Percentiles rank a stretch among this genome's conserved stretches.
These are phyloP conservation scores for Mandrillus leucophaeus DNA, from an alignment of 2,113 vertebrate genomes.

Conservation along the genomic window DNA sequence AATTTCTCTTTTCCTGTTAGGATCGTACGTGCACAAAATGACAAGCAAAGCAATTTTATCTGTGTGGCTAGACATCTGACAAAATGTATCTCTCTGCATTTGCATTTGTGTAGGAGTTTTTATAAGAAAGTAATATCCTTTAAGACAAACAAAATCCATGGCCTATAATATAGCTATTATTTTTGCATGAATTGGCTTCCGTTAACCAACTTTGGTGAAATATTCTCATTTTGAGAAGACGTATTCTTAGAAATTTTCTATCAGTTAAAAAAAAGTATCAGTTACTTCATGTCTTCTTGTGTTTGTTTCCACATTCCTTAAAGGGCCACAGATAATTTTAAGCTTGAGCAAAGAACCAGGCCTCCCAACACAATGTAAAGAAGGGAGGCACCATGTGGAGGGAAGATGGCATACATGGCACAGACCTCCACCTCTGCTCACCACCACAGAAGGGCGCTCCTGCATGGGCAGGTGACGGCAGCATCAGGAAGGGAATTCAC, in stretches of 20 bases:
- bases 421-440: neutral
- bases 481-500: neutral
- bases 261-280: neutral
- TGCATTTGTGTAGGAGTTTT: neutral
- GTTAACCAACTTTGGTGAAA: neutral
- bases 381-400: neutral
- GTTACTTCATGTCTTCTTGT: neutral
- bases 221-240: slow-evolving; percentile 33
- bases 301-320: neutral
- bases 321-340: neutral
- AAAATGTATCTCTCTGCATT: neutral
- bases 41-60: neutral
- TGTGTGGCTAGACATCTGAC: neutral
- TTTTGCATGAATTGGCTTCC: neutral
- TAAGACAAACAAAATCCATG: neutral
- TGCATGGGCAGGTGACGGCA: neutral
- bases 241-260: slow-evolving; percentile 19
- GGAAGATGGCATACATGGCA: neutral
- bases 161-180: neutral
- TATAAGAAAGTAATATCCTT: neutral
- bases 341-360: neutral
- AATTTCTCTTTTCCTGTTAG: neutral
- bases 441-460: neutral
- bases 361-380: neutral
- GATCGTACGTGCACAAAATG: neutral